These are phyloP conservation scores for Laothoe populi DNA, from an alignment of 2,888 invertebrate genomes.

Conservation along the genomic window DNA sequence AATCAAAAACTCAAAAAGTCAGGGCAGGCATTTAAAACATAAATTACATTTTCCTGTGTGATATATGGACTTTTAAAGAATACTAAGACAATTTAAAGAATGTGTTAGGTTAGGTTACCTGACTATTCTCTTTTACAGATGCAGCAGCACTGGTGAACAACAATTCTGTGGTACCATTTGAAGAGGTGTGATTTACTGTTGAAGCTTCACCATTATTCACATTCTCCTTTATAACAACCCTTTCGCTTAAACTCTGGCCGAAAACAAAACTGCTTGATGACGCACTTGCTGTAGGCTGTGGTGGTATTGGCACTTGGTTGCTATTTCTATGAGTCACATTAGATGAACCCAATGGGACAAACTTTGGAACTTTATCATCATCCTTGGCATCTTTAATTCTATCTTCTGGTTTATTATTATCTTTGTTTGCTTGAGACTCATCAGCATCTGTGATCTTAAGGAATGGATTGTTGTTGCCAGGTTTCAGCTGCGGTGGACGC, in stretches of 20 bases:
- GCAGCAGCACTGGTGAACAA: conserved; percentile 90
- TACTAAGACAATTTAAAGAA: too few relatives aligned
- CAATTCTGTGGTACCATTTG: conserved; percentile 87
- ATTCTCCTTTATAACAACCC: conserved; percentile 88
- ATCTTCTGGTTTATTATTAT: conserved; percentile 50
- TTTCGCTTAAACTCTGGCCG: conserved; percentile 95
- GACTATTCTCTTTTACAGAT: conserved; percentile 75
- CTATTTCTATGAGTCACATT: conserved; percentile 62
- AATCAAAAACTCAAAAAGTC: too few relatives aligned
- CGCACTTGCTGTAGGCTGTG: conserved; percentile 61
- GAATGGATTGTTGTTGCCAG: conserved; percentile 72
- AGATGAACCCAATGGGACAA: conserved; percentile 75
- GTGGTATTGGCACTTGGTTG: conserved; percentile 81
- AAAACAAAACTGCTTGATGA: conserved; percentile 92
- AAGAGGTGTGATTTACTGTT: conserved; percentile 68
- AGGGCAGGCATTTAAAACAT: too few relatives aligned
- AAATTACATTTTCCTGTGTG: too few relatives aligned
- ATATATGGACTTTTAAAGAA: too few relatives aligned
- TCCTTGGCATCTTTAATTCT: conserved; percentile 61
- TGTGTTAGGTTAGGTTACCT: conserved; percentile 47
- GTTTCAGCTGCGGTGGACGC: conserved; percentile 75
- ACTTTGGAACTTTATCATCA: conserved; percentile 70
- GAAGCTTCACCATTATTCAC: conserved; percentile 78
- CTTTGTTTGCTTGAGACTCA: conserved; percentile 46
- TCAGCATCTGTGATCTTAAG: conserved; percentile 57